These are phyloP conservation scores for Bombus haemorrhoidalis DNA, from an alignment of 1,140 invertebrate species.

Conservation along the genomic window DNA sequence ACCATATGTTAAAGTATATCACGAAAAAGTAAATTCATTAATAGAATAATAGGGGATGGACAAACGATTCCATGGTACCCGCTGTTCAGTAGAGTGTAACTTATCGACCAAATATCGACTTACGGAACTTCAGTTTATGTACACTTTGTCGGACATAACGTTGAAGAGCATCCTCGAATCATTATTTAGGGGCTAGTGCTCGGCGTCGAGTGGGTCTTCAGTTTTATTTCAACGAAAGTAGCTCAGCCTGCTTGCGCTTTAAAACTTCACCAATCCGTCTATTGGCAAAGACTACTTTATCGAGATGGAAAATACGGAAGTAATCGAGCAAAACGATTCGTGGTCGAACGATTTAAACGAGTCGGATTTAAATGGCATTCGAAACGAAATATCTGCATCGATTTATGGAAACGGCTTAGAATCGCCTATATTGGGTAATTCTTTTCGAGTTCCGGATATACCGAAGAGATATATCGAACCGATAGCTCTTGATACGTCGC, in stretches of 20 bases:
- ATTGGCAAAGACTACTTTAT: background rate
- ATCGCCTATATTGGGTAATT: conserved; percentile 62
- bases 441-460: conserved; percentile 59
- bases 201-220: conserved; percentile 3
- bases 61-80: background rate
- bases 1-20: background rate
- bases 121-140: background rate
- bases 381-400: background rate
- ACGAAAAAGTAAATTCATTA: background rate
- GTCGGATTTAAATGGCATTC: background rate
- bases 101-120: conserved; percentile 64
- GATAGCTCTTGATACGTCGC: conserved; percentile 65
- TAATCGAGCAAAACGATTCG: background rate
- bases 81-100: background rate
- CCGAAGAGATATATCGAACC: conserved; percentile 38
- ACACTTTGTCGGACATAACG: conserved; percentile 15
- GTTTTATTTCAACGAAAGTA: conserved; percentile 19
- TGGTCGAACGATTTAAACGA: background rate
- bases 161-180: conserved; percentile 35
- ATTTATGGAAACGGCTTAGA: conserved; percentile 34
- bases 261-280: background rate
- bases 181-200: conserved; percentile 24
- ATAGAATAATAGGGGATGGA: no score
- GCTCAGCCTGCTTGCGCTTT: conserved; percentile 31
- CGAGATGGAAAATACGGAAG: conserved; percentile 6